Evolutionary conservation across 2,888 invertebrate genomes (phyloP).

Genomic region (Diadromus collaris): DNA sequence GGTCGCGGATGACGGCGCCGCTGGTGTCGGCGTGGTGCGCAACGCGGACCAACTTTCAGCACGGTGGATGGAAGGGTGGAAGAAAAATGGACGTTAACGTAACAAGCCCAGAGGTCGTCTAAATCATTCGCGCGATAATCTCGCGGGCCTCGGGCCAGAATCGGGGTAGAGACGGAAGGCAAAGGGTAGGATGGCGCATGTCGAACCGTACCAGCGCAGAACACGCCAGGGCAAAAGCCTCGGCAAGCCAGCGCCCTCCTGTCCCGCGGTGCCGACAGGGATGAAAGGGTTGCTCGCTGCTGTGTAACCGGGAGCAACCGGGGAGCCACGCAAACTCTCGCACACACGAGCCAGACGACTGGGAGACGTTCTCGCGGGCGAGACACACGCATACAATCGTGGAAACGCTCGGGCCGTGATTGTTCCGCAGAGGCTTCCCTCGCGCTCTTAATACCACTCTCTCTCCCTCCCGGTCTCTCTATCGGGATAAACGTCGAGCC

Average conservation of each 20-base stretch:
- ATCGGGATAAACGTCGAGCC: constrained; percentile 72
- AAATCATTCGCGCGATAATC: constrained; percentile 68
- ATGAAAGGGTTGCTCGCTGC: constrained; percentile 63
- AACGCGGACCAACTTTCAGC: not conserved
- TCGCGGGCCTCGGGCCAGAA: constrained; percentile 50
- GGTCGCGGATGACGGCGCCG: constrained; percentile 6
- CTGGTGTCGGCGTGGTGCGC: not conserved
- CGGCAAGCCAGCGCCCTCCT: constrained; percentile 16
- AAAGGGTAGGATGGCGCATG: constrained; percentile 51
- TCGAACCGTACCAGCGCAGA: constrained; percentile 4
- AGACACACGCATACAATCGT: constrained; percentile 64
- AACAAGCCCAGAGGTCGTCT: constrained; percentile 60
- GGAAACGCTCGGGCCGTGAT: constrained; percentile 69
- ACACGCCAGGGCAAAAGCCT: constrained; percentile 30
- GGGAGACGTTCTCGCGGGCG: constrained; percentile 22
- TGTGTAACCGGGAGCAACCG: constrained; percentile 26
- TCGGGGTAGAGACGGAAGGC: constrained; percentile 36
- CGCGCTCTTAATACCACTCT: constrained; percentile 16
- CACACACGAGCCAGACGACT: not conserved
- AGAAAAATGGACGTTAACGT: constrained; percentile 55
- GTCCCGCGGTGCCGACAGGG: constrained; percentile 34
- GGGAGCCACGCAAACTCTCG: constrained; percentile 20
- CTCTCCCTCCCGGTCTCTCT: constrained; percentile 18
- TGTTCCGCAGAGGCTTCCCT: constrained; percentile 71
- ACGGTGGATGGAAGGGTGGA: constrained; percentile 28